A percentile compares a stretch with the other conserved stretches of the same genome.
Conservation (phyloP, 2,888 invertebrate genomes). For the Apodemia duryi region DNA sequence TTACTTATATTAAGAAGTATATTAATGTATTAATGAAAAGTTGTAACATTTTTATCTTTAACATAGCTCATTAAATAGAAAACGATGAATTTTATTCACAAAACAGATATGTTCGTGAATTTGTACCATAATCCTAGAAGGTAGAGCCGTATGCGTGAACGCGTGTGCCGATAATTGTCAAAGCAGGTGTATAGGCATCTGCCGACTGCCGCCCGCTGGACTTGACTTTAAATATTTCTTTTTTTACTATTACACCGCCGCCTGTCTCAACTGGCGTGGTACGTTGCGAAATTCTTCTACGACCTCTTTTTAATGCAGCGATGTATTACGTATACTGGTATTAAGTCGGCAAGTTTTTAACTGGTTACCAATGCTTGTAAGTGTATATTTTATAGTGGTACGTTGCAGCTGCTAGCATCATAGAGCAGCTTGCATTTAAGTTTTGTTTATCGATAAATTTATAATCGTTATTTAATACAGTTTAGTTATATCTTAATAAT, state of each 20-base stretch:
- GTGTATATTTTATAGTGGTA: conserved; percentile 36
- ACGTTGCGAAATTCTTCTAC: conserved; percentile 40
- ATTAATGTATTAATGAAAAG: conserved; percentile 24
- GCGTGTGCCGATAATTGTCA: conserved; percentile 68
- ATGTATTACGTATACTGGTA: conserved; percentile 41
- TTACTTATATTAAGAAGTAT: conserved; percentile 24
- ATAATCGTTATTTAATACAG: neutral
- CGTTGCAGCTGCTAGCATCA: conserved; percentile 41
- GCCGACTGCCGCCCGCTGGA: conserved; percentile 64
- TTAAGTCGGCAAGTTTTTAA: conserved; percentile 28
- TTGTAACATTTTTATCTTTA: neutral
- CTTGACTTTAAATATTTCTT: conserved; percentile 50
- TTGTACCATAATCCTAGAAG: conserved; percentile 18
- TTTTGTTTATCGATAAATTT: neutral
- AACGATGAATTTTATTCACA: conserved; percentile 3
- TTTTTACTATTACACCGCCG: conserved; percentile 44
- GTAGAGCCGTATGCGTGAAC: conserved; percentile 42
- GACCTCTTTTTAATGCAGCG: conserved; percentile 44
- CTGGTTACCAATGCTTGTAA: conserved; percentile 38
- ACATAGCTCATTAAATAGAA: neutral
- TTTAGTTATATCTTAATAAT: neutral
- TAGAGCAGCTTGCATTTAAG: conserved; percentile 41
- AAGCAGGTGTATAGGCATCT: conserved; percentile 71
- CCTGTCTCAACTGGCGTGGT: conserved; percentile 37
- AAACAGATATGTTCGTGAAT: neutral